Evolutionary conservation across 1,140 invertebrate species (phyloP), one percentile per base, ranked within the genome.

Genomic region (Drosophila tropicalis): DNA sequence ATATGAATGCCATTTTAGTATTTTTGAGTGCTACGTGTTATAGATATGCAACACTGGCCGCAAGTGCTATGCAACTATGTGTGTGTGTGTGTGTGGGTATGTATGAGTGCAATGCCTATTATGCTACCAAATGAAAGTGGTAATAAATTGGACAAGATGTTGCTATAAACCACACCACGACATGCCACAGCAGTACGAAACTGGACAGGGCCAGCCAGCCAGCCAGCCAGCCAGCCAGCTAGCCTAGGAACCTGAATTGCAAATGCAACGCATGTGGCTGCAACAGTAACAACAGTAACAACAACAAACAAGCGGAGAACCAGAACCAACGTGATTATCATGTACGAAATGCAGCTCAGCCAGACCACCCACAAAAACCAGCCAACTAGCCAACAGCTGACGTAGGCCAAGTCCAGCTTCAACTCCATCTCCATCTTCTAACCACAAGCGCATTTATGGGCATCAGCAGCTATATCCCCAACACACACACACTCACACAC

Each of bases 141-240:
- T 91, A 91, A 91, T 91, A 91, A 91, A 91, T 91, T 91, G 84
- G 80, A 91, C 90, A 91, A 91, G 90, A 91, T 91, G 89, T 86
- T 91, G 79, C 90, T 72, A 81, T 79, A 90, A 91, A 86, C 90
- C 90, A 90, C 80, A 90, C 85, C 73, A 89, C 79, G 73, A 81
- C 71, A 78, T 68, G 76, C 84, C 77, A 70, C 57, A 67, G 70
- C 70, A 47, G 4, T 44, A 19, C 72, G 36, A 55, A 51, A 47
- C 62, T 19, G 60, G 60, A n/a, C 39, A 44, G 60, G 34, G 60
- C 34, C 34, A 36, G 34, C 7, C 36, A 10, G 36, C 34, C 34
- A 36, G 7, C 34, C 36, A 10, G 36, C 34, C 34, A 36, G 7
- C 34, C 36, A 17, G 15, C 17, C 15, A 22, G 17, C 22, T 2